Evolutionary conservation across 2,888 invertebrate genomes (phyloP).

Genomic region (Drosophila niveifrons): DNA sequence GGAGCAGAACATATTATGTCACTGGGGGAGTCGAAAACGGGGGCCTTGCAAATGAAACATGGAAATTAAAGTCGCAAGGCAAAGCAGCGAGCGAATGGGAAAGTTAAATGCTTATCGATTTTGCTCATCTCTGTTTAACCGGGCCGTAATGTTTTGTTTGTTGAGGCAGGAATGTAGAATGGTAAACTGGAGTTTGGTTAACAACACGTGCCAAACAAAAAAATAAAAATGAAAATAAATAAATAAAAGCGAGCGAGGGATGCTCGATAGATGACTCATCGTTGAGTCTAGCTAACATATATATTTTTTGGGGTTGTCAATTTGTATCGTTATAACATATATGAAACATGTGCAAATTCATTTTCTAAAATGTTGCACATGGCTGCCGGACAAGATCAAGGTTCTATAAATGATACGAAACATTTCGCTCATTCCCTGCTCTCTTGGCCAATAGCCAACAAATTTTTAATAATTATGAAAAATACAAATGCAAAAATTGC

Average conservation of each 20-base stretch:
- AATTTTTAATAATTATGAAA: constrained; percentile 53
- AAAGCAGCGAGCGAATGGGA: constrained; percentile 14
- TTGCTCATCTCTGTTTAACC: constrained; percentile 46
- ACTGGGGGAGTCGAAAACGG: constrained; percentile 33
- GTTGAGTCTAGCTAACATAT: not conserved
- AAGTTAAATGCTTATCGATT: constrained; percentile 69
- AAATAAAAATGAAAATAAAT: not conserved
- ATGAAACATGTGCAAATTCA: not conserved
- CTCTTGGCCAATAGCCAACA: constrained; percentile 66
- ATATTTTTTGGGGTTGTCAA: constrained; percentile 25
- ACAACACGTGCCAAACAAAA: constrained; percentile 28
- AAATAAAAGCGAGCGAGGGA: constrained; percentile 25
- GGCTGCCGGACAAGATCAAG: constrained; percentile 74
- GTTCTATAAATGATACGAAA: constrained; percentile 44
- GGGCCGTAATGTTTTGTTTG: constrained; percentile 53
- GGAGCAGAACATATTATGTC: constrained; percentile 65
- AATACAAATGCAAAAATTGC: constrained; percentile 16
- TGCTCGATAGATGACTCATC: constrained; percentile 44
- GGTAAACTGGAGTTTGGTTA: not conserved
- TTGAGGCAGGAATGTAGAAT: constrained; percentile 62
- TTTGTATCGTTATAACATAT: constrained; percentile 13
- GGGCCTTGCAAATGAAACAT: constrained; percentile 25
- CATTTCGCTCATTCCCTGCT: constrained; percentile 26
- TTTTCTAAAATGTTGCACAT: constrained; percentile 61
- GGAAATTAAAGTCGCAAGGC: constrained; percentile 64